Evolutionary conservation across 2,797 vertebrate genomes (phyloP), one percentile per base, ranked within the genome.

Genomic region (Phrynocephalus vlangalii): DNA sequence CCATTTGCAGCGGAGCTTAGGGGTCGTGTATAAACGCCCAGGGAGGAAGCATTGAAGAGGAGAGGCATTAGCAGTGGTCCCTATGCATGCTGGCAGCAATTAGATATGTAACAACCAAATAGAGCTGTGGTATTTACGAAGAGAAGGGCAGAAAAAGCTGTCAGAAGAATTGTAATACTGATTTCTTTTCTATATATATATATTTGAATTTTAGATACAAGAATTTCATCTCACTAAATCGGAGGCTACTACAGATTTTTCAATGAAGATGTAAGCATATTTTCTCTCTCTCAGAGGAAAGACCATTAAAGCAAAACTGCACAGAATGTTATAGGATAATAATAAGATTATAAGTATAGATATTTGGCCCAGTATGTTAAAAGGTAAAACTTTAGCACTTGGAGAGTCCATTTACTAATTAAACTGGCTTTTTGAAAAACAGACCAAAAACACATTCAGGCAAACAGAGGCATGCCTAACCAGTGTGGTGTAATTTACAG

Each of bases 131-230:
- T 28, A 10, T 73, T 75, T 80, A 67, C 38, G 63, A 48, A 75
- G 38, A 67, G 20, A 10, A 3, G 20, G 67, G 20, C 13, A 52
- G 68, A 70, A 79, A 71, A 88, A 56, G 38, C 44, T 76, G 3
- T 1, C 67, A 1, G 30, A 85, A 48, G 50, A 50, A 72, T 44
- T n/a, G 26, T 79, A 83, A 48, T 30, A 30, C 16, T 66, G 66
- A 22, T 79, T 22, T 15, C 13, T 38, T 2, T 80, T 71, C 67
- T 56, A 56, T 56, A 56, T 56, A 56, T 56, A 11, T 77, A 90
- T 93, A 79, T 94, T 95, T 10, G 81, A 4, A 85, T 93, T 95
- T 90, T 88, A 97, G 96, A 50, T 95, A 38, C 92, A 96, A 88
- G 95, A 96, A 92, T 82, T 92, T 79, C 70, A 1, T 86, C 80